Conservation (phyloP, 64 coral and sea anemone species). For the Pachyseris speciosa region DNA sequence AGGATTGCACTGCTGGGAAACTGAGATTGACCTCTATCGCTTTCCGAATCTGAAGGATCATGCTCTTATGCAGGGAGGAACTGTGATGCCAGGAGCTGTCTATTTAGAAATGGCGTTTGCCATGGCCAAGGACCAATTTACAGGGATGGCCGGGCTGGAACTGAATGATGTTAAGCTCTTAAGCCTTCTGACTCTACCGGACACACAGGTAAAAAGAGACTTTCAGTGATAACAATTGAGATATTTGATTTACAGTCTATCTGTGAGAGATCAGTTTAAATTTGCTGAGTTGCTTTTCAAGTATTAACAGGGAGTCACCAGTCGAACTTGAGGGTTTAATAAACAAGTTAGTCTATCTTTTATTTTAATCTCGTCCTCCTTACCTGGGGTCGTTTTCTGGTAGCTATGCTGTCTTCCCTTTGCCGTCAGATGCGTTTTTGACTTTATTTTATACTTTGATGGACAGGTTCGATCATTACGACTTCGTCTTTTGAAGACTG, state of each 20-base stretch:
- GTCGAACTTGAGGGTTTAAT: no score
- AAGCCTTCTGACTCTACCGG: constrained; percentile 63
- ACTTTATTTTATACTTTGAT: background rate
- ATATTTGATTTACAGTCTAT: no score
- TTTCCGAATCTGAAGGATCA: constrained; percentile 71
- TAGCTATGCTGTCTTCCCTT: no score
- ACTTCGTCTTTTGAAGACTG: background rate
- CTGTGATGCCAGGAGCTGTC: constrained; percentile 66
- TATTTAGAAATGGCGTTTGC: constrained; percentile 81
- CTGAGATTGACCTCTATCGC: constrained; percentile 61
- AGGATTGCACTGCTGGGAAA: constrained; percentile 60
- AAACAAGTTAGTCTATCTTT: no score
- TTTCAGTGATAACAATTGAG: no score
- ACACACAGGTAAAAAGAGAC: constrained; percentile 30
- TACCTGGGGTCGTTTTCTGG: no score
- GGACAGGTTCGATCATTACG: constrained; percentile 40
- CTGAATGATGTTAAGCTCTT: constrained; percentile 52
- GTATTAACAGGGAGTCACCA: no score
- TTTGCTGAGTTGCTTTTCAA: no score
- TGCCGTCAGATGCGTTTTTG: no score
- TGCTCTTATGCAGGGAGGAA: constrained; percentile 47
- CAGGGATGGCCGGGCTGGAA: constrained; percentile 19
- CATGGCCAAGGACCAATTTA: constrained; percentile 68
- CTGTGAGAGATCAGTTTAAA: background rate
- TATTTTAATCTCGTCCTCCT: no score